Evolutionary conservation across 2,113 vertebrate genomes (phyloP).

Genomic region (Patagioenas fasciata): DNA sequence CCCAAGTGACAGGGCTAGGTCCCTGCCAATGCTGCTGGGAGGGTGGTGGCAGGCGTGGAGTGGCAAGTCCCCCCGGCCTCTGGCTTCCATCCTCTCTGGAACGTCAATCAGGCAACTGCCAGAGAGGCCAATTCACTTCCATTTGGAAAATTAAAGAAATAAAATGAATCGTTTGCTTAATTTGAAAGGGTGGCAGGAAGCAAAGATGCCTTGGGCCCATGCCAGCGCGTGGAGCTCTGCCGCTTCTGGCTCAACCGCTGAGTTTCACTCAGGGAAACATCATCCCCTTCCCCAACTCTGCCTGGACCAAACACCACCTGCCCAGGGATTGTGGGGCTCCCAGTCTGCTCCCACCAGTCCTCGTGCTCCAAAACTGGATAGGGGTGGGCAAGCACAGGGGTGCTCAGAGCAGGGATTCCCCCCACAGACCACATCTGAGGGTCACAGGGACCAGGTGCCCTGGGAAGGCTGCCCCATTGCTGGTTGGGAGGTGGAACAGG

Average conservation of each 20-base stretch:
- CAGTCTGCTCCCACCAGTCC: not conserved
- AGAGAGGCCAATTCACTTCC: slow-evolving; percentile 40
- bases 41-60: not conserved
- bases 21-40: accelerated
- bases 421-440: accelerated
- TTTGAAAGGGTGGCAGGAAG: slow-evolving; percentile 70
- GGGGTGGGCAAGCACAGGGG: not conserved
- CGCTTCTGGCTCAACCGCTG: accelerated
- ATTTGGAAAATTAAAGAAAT: slow-evolving; percentile 73
- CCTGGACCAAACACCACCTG: not conserved
- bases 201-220: not conserved
- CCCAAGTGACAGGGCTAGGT: not conserved
- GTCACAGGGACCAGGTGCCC: accelerated
- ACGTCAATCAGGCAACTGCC: slow-evolving; percentile 57
- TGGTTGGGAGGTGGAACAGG: not conserved
- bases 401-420: not conserved
- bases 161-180: slow-evolving; percentile 67
- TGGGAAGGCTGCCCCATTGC: accelerated
- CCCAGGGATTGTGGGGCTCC: not conserved
- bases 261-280: not conserved
- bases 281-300: not conserved
- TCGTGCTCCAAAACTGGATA: not conserved
- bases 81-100: not conserved
- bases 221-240: not conserved
- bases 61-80: not conserved